Evolutionary conservation across 2,797 vertebrate genomes (phyloP).

Genomic region (Masticophis lateralis): DNA sequence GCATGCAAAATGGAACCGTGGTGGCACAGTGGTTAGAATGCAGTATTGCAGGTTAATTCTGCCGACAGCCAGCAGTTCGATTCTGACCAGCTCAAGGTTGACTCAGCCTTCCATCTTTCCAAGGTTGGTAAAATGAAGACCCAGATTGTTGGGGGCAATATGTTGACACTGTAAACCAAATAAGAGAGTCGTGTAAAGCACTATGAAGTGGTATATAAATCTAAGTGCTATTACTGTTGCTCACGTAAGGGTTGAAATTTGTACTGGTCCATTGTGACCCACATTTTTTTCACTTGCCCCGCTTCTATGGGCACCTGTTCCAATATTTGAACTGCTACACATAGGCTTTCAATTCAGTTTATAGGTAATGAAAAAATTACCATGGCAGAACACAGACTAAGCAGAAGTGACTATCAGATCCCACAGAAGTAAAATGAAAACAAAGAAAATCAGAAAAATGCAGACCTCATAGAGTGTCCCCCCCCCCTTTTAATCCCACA

Average conservation of each 20-base stretch:
- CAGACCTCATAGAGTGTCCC: conserved; percentile 27
- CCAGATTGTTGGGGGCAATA: neutral
- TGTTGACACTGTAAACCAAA: neutral
- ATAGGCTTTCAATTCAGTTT: neutral
- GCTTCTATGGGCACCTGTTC: neutral
- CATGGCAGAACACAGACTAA: neutral
- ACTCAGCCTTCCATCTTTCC: neutral
- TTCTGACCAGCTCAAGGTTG: neutral
- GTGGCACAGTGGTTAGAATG: neutral
- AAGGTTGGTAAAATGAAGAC: neutral
- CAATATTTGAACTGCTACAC: neutral
- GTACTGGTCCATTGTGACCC: neutral
- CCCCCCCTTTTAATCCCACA: conserved; percentile 40
- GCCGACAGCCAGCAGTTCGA: neutral
- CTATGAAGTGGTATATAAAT: neutral
- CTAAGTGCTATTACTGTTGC: neutral
- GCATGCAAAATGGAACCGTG: neutral
- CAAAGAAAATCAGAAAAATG: conserved; percentile 4
- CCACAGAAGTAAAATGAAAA: conserved; percentile 29
- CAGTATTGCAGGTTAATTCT: neutral
- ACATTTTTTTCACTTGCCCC: neutral
- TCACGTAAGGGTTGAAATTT: neutral
- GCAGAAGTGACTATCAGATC: conserved; percentile 41
- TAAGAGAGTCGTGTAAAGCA: neutral
- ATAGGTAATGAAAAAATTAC: conserved; percentile 18